Base-by-base conservation (phyloP, 2,797 vertebrate genomes). In the Bovichtus diacanthus region DNA sequence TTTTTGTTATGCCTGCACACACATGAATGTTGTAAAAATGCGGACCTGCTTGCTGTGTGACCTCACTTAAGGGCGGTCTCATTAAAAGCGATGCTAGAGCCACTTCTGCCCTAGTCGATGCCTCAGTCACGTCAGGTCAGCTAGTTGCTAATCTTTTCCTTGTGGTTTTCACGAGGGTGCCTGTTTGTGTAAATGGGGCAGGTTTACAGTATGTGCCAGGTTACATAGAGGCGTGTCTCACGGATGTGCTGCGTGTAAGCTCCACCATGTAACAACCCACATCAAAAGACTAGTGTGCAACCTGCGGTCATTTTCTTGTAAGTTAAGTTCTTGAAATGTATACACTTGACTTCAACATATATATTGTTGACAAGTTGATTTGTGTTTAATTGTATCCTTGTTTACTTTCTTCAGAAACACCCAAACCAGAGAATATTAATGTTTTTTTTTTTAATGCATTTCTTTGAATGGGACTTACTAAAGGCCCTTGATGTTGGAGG, bases 101-200 rank as follows among this genome's bases (percentile, higher is more conserved):
- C 70, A 73, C 65, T 36, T 73, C 23, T 53, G 41, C 72, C n/a
- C 46, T 59, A 0, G 38, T 18, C 10, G 34, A 80, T 36, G 25
- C 78, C 44, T 68, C 66, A 1, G 6, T 66, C 83, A 78, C 58
- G 36, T 80, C 80, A 64, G 47, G 43, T 81, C 80, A 64, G 44
- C 82, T 38, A 23, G 18, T 12, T 13, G 64, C 70, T 95, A 95
- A 95, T 94, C 94, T 91, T 78, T 94, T 92, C 81, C 94, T 93
- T 90, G 94, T 94, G 95, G 76, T 92, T 88, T 93, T 85, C 93
- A 93, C 91, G 83, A 86, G 93, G 88, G 55, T 55, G 77, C 74
- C 79, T 0, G 0, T 61, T 71, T 71, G 36, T 67, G 55, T 36
- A 62, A 74, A 44, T 36, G 62, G 65, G 68, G 56, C 56, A 58